Percentiles rank a stretch among this genome's conserved stretches.
phyloP scores from a whole-genome alignment of 2,113 vertebrate genomes.

The Hoplias malabaricus region DNA sequence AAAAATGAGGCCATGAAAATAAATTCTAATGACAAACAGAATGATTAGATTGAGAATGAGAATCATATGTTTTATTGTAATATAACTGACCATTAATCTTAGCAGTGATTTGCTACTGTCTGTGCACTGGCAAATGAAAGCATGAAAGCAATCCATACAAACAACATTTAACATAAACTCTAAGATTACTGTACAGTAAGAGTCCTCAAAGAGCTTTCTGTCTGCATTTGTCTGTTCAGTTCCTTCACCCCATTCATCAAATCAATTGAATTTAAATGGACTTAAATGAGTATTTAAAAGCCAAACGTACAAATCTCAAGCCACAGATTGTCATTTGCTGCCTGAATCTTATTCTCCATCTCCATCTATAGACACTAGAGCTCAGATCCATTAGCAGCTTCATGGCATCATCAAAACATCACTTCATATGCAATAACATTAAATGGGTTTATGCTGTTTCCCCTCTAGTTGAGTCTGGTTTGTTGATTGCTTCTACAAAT shows the following conservation, averaged over 20 bases:
- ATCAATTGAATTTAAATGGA: not conserved
- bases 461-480: not conserved
- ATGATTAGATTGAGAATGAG: not conserved
- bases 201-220: not conserved
- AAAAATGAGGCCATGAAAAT: not conserved
- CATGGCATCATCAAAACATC: not conserved
- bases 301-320: not conserved
- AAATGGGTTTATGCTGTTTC: not conserved
- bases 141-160: not conserved
- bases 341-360: not conserved
- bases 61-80: not conserved
- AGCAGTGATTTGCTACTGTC: not conserved
- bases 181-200: not conserved
- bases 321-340: not conserved
- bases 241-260: not conserved
- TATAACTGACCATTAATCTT: not conserved
- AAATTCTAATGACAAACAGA: not conserved
- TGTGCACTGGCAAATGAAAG: not conserved
- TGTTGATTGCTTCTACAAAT: not conserved
- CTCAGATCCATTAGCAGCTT: not conserved
- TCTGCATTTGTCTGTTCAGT: not conserved
- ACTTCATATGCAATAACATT: not conserved
- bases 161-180: not conserved
- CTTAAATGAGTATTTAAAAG: too few species aligned
- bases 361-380: not conserved